Conservation (phyloP, 2,888 invertebrate genomes). For the Dinocampus coccinellae region DNA sequence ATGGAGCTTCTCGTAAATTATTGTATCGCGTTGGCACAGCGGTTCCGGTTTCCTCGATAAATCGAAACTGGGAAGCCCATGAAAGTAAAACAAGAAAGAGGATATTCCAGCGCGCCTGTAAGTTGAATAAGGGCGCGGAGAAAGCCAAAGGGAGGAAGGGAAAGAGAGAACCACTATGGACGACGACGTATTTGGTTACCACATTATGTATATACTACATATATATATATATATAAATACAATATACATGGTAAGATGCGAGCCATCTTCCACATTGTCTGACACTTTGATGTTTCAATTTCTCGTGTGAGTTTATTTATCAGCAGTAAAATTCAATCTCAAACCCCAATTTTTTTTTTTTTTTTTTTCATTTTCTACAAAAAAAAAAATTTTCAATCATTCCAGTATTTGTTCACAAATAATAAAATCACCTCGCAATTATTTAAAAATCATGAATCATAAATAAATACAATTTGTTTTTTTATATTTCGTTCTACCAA, state of each 20-base stretch:
- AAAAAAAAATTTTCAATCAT: no score
- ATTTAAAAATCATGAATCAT: no score
- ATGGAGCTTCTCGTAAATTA: slow-evolving; percentile 28
- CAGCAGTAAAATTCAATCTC: no score
- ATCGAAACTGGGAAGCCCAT: slow-evolving; percentile 65
- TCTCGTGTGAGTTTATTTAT: neutral
- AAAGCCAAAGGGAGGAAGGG: slow-evolving; percentile 26
- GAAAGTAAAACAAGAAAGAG: slow-evolving; percentile 63
- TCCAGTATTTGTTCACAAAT: no score
- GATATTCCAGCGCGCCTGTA: slow-evolving; percentile 52
- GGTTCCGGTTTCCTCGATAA: slow-evolving; percentile 69
- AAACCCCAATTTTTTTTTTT: no score
- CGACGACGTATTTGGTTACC: slow-evolving; percentile 52
- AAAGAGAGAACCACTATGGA: slow-evolving; percentile 34
- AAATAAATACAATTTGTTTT: no score
- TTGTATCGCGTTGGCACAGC: slow-evolving; percentile 51
- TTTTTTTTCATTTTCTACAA: no score
- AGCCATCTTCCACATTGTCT: neutral
- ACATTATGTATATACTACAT: neutral
- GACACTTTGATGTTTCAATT: neutral
- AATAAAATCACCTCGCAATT: no score
- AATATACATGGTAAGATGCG: no score
- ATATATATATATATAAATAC: neutral
- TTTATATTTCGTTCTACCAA: no score
- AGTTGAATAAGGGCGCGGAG: slow-evolving; percentile 37